phyloP scores from a whole-genome alignment of 2,113 vertebrate genomes.

The Protomyctophum bolini region DNA sequence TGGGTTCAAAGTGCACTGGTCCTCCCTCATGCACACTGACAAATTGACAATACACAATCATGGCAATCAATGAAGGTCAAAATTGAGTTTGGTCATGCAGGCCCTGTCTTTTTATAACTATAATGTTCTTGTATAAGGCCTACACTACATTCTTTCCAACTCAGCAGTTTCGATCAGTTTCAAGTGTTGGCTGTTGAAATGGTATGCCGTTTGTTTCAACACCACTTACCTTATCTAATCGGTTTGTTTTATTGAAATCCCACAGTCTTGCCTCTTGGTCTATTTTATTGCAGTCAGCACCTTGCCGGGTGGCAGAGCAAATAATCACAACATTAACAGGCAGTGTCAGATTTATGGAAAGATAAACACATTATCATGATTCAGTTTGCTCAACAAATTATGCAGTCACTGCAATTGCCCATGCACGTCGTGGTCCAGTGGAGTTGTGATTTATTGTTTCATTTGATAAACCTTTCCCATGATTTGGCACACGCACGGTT shows the following conservation, averaged over 20 bases:
- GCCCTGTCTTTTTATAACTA: neutral
- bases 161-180: slow-evolving; percentile 1
- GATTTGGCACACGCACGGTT: neutral
- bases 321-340: slow-evolving; percentile 49
- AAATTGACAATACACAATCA: slow-evolving; percentile 16
- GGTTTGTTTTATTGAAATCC: slow-evolving; percentile 21
- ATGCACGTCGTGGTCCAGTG: neutral
- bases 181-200: slow-evolving; percentile 10
- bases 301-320: slow-evolving; percentile 32
- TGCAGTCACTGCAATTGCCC: slow-evolving; percentile 19
- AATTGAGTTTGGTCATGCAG: neutral
- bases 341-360: slow-evolving; percentile 33
- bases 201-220: slow-evolving; percentile 19
- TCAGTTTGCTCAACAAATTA: slow-evolving; percentile 28
- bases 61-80: slow-evolving; percentile 12
- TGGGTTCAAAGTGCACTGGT: slow-evolving; percentile 68
- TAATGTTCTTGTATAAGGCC: neutral
- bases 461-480: neutral
- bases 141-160: neutral
- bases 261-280: neutral
- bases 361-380: slow-evolving; percentile 36
- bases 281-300: slow-evolving; percentile 35
- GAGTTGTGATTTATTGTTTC: neutral
- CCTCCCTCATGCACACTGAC: slow-evolving; percentile 36
- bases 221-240: slow-evolving; percentile 40